These are phyloP conservation scores for Perizoma flavofasciatum DNA, from an alignment of 2,888 invertebrate genomes.

Conservation along the genomic window DNA sequence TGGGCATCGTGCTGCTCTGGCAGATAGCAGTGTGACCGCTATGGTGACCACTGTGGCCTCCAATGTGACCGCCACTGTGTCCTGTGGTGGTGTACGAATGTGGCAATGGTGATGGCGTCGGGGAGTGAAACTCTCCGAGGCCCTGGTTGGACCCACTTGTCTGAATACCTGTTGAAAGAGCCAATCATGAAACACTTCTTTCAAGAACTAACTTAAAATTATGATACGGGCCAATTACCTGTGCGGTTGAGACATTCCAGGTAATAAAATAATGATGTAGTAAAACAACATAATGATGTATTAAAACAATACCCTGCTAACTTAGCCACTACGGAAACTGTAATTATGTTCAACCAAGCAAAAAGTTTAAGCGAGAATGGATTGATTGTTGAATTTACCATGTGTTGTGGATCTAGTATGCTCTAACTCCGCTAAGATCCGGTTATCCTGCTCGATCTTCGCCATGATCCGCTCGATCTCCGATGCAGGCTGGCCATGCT, in stretches of 20 bases:
- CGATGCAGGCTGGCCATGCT: constrained; percentile 76
- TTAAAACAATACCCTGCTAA: no score
- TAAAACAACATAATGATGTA: no score
- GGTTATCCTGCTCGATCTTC: constrained; percentile 95
- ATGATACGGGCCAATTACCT: no score
- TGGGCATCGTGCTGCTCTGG: constrained; percentile 87
- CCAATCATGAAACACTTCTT: constrained; percentile 11
- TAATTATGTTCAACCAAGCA: no score
- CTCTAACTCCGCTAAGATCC: constrained; percentile 95
- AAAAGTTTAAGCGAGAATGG: no score
- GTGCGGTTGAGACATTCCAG: no score
- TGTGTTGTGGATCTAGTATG: constrained; percentile 89
- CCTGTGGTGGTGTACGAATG: constrained; percentile 79
- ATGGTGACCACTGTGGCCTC: constrained; percentile 34
- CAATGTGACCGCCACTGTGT: constrained; percentile 39
- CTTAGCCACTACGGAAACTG: no score
- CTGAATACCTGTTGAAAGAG: constrained; percentile 78
- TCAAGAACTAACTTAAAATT: no score
- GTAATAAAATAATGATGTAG: no score
- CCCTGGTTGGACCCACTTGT: constrained; percentile 89
- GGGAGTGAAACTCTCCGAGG: constrained; percentile 86
- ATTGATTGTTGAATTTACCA: constrained; percentile 59
- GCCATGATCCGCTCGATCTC: constrained; percentile 98
- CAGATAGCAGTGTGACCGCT: constrained; percentile 74
- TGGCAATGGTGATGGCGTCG: constrained; percentile 83